Evolutionary conservation across 2,797 vertebrate species (phyloP).

Genomic region (Danio jaintianensis): DNA sequence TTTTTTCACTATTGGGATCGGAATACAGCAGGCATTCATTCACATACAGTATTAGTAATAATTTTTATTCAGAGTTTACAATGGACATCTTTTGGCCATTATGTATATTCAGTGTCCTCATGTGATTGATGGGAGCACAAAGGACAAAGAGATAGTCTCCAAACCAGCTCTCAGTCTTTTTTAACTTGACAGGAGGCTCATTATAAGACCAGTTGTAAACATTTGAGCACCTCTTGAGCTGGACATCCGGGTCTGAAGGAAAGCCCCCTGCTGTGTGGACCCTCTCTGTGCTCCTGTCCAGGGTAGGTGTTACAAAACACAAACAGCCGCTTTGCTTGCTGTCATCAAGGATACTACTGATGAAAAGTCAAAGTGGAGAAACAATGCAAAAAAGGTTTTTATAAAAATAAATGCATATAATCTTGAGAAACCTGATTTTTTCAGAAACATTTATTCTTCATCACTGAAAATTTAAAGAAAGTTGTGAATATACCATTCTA

Average conservation of each 20-base stretch:
- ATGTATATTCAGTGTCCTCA: neutral
- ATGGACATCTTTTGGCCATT: neutral
- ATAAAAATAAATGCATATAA: neutral
- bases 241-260: constrained; percentile 43
- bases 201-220: constrained; percentile 59
- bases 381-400: constrained; percentile 18
- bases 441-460: too few species aligned
- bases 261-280: constrained; percentile 38
- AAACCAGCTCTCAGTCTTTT: neutral
- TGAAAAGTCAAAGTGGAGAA: constrained; percentile 61
- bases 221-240: constrained; percentile 51
- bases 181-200: constrained; percentile 29
- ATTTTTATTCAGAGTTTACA: neutral
- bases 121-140: constrained; percentile 1
- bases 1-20: neutral
- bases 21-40: neutral
- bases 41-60: neutral
- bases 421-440: too few species aligned
- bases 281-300: constrained; percentile 51
- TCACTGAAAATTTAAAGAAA: too few species aligned
- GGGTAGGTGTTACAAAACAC: constrained; percentile 67
- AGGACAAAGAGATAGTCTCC: constrained; percentile 7
- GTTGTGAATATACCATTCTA: too few species aligned
- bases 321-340: constrained; percentile 68
- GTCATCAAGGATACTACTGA: constrained; percentile 66